Evolutionary conservation across 2,113 vertebrate genomes (phyloP).

Genomic region (Nansenia antarctica): DNA sequence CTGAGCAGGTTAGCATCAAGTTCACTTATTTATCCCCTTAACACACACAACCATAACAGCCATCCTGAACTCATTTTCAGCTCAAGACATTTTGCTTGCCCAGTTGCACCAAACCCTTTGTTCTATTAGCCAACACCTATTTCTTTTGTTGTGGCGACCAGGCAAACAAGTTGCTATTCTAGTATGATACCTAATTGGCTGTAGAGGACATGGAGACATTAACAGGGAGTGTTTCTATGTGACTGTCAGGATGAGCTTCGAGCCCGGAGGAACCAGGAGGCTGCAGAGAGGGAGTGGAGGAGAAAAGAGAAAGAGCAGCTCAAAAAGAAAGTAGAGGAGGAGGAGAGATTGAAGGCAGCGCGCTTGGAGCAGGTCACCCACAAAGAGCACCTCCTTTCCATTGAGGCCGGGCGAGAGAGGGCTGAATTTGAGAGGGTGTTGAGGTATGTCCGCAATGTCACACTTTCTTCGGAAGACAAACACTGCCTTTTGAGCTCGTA

Average conservation of each 20-base stretch:
- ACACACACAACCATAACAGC: too few relatives aligned
- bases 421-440: conserved; percentile 83
- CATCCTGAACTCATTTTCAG: too few relatives aligned
- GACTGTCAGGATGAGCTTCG: conserved; percentile 79
- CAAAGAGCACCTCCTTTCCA: conserved; percentile 77
- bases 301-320: conserved; percentile 76
- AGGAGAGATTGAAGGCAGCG: conserved; percentile 65
- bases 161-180: too few relatives aligned
- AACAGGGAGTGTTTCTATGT: background rate
- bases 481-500: too few relatives aligned
- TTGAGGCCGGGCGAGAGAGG: conserved; percentile 80
- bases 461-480: too few relatives aligned
- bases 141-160: too few relatives aligned
- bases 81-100: too few relatives aligned
- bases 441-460: conserved; percentile 79
- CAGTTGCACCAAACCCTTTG: background rate
- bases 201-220: background rate
- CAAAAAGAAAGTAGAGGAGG: conserved; percentile 55
- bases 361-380: conserved; percentile 78
- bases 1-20: too few relatives aligned
- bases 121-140: background rate
- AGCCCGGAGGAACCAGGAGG: conserved; percentile 85
- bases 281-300: conserved; percentile 83
- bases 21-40: too few relatives aligned
- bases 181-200: background rate